Base-by-base conservation (phyloP, 2,888 invertebrate genomes). In the Drosophila tripunctata region DNA sequence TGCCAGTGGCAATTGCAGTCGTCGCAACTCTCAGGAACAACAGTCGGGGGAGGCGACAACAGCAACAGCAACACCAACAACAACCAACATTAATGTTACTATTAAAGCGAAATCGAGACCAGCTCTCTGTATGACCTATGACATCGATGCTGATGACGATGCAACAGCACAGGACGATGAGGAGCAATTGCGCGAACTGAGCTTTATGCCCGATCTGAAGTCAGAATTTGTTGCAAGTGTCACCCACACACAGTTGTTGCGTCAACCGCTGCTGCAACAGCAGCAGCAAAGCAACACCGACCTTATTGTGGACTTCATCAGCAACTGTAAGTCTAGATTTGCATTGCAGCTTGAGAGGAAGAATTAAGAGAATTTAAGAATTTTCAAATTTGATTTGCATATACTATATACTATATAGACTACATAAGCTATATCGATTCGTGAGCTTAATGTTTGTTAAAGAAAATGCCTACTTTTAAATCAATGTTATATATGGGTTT, bases 291-390 rank as follows among this genome's bases (percentile, higher is more conserved):
- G 68, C 56, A 70, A 80, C 56, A 60, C 67, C 17, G 78, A 78
- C 35, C 67, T 93, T 80, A 93, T 94, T 78, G 93, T 94, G 62
- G 92, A 93, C 76, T 94, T 93, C 85, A 93, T 94, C 83, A 93
- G 93, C 77, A 91, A 91, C 87, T 93, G 94, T 94, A 89, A 93
- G 93, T 92, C 52, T 3, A 12, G n/a, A n/a, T n/a, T n/a, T n/a
- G n/a, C n/a, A n/a, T n/a, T n/a, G n/a, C n/a, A n/a, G n/a, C n/a
- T n/a, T n/a, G n/a, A n/a, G n/a, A n/a, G n/a, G n/a, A n/a, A n/a
- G n/a, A n/a, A n/a, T n/a, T n/a, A n/a, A n/a, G n/a, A n/a, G n/a
- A n/a, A n/a, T n/a, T n/a, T n/a, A n/a, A n/a, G n/a, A n/a, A n/a
- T n/a, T n/a, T n/a, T n/a, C n/a, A n/a, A n/a, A n/a, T n/a, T n/a